Evolutionary conservation across 2,113 vertebrate genomes (phyloP).

Genomic region (Gambusia affinis): DNA sequence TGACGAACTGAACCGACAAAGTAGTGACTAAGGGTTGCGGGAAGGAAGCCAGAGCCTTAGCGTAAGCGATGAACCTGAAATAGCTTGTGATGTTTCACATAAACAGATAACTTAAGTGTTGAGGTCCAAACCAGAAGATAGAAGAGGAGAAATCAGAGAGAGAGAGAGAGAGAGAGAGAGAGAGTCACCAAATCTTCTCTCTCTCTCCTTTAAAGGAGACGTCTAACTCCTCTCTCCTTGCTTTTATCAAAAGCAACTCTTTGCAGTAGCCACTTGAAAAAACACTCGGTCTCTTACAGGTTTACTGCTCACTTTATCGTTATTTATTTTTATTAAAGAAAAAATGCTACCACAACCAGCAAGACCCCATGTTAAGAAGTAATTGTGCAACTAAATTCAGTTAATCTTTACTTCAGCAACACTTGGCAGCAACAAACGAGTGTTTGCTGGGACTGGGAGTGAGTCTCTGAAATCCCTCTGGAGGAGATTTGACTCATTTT

Average conservation of each 20-base stretch:
- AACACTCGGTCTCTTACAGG: neutral
- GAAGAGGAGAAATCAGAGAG: neutral
- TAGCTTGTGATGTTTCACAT: slow-evolving; percentile 59
- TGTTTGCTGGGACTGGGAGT: no score
- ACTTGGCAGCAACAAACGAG: neutral
- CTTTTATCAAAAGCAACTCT: slow-evolving; percentile 52
- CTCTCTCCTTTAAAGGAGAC: slow-evolving; percentile 72
- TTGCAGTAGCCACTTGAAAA: slow-evolving; percentile 50
- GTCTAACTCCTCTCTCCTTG: slow-evolving; percentile 65
- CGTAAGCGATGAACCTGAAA: slow-evolving; percentile 44
- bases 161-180: slow-evolving; percentile 4
- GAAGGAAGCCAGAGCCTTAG: slow-evolving; percentile 27
- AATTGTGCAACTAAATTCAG: neutral
- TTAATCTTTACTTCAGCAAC: neutral
- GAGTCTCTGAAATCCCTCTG: neutral
- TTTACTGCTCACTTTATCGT: neutral
- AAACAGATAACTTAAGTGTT: slow-evolving; percentile 59
- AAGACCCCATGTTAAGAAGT: no score
- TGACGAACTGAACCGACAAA: neutral
- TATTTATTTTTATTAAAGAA: no score
- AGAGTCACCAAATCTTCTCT: neutral
- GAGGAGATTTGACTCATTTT: neutral
- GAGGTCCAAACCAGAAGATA: slow-evolving; percentile 48
- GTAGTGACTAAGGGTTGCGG: slow-evolving; percentile 22
- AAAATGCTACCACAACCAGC: neutral